phyloP scores from a whole-genome alignment of 2,797 vertebrate species.

The Gambelia wislizenii region DNA sequence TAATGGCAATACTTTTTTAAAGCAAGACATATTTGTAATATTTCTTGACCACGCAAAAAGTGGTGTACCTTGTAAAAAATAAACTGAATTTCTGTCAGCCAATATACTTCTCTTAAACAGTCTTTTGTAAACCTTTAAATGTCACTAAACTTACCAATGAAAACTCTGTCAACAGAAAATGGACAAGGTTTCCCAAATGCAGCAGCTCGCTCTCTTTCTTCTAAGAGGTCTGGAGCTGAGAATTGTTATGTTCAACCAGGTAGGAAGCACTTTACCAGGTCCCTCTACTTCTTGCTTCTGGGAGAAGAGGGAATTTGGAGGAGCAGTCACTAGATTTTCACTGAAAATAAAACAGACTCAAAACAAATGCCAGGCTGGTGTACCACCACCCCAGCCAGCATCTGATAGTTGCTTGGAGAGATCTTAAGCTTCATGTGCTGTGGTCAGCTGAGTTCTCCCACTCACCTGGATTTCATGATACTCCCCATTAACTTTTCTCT shows the following conservation, averaged over 20 bases:
- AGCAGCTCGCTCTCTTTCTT: too few species aligned
- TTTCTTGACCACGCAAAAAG: slow-evolving; percentile 78
- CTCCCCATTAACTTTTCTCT: neutral
- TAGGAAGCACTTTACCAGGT: neutral
- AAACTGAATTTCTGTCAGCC: slow-evolving; percentile 78
- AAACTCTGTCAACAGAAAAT: neutral
- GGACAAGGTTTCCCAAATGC: neutral
- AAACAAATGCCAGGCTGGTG: neutral
- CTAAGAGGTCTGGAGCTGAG: neutral
- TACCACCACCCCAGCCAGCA: neutral
- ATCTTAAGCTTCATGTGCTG: neutral
- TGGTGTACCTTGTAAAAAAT: slow-evolving; percentile 80
- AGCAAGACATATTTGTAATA: slow-evolving; percentile 81
- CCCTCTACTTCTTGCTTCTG: neutral
- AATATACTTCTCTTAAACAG: slow-evolving; percentile 10
- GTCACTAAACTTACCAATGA: too few species aligned
- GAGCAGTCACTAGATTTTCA: neutral
- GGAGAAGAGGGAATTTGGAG: neutral
- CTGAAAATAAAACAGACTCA: neutral
- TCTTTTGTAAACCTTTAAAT: slow-evolving; percentile 48
- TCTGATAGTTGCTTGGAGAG: neutral
- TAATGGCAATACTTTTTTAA: slow-evolving; percentile 84
- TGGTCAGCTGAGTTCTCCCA: neutral
- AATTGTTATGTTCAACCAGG: too few species aligned
- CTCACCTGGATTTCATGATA: neutral